Base-by-base conservation (phyloP, 2,797 vertebrate genomes). In the Notolabrus celidotus region DNA sequence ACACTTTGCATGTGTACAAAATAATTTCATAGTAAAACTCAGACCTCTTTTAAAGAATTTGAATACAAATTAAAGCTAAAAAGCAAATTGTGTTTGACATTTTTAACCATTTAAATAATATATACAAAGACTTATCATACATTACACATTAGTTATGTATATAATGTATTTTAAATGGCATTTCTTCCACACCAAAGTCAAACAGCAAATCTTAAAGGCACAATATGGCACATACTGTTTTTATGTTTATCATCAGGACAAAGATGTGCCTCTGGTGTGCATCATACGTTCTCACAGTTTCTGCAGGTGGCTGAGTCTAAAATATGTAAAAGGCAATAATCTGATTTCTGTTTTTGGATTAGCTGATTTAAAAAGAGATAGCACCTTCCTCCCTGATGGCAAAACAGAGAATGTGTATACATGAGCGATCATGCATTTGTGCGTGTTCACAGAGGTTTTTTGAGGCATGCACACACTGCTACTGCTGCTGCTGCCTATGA, bases 311-410 rank as follows among this genome's bases (percentile, higher is more conserved):
- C 31, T 1, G 14, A 50, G 50, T 64, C 60, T 34, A 55, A 81
- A 80, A 80, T 80, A 80, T 70, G 71, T 67, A 71, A 72, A 52
- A 84, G 59, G 49, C 56, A 23, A 66, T 77, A 74, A 89, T 90
- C 83, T 58, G 71, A 84, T 78, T 74, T 81, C 59, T 74, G 63
- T 82, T 73, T 84, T 71, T 86, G 74, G 67, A 65, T 69, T 19
- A 80, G 67, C 74, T 84, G 88, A 86, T 90, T 81, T 88, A 66
- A 67, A 67, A 70, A 54, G 33, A 78, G 65, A 83, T 80, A 72
- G 75, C 81, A 86, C 80, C 71, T 63, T 69, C 46, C 58, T 53
- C 66, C 71, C 65, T 61, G 67, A 79, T 80, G 76, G 65, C 67
- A 72, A 49, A 63, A 75, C 59, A 78, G 57, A 81, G 63, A 74